A percentile compares a stretch with the other conserved stretches of the same genome.
These are phyloP conservation scores for Gymnoscelis rufifasciata DNA, from an alignment of 2,888 invertebrate species.

Conservation along the genomic window DNA sequence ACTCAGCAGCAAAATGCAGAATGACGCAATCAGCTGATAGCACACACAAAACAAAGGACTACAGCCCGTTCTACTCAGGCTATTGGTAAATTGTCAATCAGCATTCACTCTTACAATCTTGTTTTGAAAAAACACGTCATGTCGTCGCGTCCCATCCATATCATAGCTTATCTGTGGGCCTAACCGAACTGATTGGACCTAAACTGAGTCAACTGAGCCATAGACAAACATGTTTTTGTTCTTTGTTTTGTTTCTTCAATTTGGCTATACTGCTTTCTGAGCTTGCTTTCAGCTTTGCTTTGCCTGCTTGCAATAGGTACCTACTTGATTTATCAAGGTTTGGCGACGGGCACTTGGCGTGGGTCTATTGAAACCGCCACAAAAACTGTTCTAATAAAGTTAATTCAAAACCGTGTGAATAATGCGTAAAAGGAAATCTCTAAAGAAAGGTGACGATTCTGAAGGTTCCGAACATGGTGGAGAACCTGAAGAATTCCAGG, in stretches of 20 bases:
- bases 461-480: slow-evolving; percentile 67
- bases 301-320: slow-evolving; percentile 1
- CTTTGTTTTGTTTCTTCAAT: background rate
- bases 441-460: slow-evolving; percentile 69
- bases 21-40: slow-evolving; percentile 77
- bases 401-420: slow-evolving; percentile 7
- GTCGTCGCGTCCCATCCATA: too few species aligned
- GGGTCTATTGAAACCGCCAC: slow-evolving; percentile 12
- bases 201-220: background rate
- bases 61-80: background rate
- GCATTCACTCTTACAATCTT: too few species aligned
- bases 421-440: slow-evolving; percentile 73
- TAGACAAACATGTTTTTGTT: background rate
- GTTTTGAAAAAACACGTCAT: too few species aligned
- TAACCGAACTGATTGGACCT: too few species aligned
- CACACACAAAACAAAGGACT: slow-evolving; percentile 11
- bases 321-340: slow-evolving; percentile 4
- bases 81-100: too few species aligned
- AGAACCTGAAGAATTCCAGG: slow-evolving; percentile 77
- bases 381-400: slow-evolving; percentile 3
- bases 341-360: slow-evolving; percentile 19
- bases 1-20: slow-evolving; percentile 36
- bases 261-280: background rate
- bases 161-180: too few species aligned
- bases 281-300: slow-evolving; percentile 1